Evolutionary conservation across 2,113 vertebrate species (phyloP).

Genomic region (Gavia stellata): DNA sequence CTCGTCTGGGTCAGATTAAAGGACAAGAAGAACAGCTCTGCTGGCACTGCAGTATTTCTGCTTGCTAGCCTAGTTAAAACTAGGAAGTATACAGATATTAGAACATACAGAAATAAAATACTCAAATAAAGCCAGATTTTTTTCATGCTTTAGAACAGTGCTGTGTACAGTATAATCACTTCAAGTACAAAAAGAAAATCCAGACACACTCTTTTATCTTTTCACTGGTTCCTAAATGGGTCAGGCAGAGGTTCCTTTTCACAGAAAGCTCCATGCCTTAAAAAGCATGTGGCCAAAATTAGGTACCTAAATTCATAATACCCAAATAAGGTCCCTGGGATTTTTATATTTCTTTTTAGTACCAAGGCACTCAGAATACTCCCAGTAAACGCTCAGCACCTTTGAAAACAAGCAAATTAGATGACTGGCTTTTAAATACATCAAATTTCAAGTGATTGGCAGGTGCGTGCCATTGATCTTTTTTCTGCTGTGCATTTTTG

Average conservation of each 20-base stretch:
- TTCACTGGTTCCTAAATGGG: background rate
- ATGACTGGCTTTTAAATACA: background rate
- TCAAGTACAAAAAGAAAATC: background rate
- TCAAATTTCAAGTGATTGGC: background rate
- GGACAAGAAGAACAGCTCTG: conserved; percentile 30
- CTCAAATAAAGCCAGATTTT: background rate
- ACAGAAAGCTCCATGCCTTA: background rate
- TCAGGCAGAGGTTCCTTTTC: conserved; percentile 4
- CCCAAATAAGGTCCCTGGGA: background rate
- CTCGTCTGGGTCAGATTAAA: conserved; percentile 38
- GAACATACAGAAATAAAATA: background rate
- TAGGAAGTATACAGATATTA: background rate
- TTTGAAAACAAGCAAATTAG: background rate
- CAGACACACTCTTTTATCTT: background rate
- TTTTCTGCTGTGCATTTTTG: background rate
- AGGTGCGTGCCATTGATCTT: background rate
- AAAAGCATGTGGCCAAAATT: background rate
- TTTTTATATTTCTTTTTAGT: background rate
- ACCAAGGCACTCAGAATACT: background rate
- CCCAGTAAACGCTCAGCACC: background rate
- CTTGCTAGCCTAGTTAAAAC: conserved; percentile 27
- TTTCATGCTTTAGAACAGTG: background rate
- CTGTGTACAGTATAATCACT: background rate
- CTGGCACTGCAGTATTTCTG: conserved; percentile 7
- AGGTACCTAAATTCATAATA: background rate